phyloP scores from a whole-genome alignment of 2,113 vertebrate genomes.

The Callipepla californica region DNA sequence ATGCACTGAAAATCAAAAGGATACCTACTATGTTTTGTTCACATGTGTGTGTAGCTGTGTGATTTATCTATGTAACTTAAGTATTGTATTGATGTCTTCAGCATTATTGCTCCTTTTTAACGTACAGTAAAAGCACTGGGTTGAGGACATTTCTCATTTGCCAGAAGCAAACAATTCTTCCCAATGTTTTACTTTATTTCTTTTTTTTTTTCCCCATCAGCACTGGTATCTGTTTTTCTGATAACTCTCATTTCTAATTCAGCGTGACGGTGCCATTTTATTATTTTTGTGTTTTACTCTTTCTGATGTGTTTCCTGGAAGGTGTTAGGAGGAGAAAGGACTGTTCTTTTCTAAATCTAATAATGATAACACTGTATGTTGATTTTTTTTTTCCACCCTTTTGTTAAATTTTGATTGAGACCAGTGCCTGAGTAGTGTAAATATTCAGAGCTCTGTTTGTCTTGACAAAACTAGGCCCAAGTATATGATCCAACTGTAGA shows the following conservation, averaged over 20 bases:
- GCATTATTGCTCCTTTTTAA: not conserved
- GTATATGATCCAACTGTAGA: not conserved
- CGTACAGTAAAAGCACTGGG: not conserved
- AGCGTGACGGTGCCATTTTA: not conserved
- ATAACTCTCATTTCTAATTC: not conserved
- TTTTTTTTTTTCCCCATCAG: not conserved
- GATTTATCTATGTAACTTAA: not conserved
- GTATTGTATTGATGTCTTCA: not conserved
- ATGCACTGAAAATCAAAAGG: not conserved
- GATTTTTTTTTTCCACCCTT: not conserved
- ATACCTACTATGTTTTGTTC: not conserved
- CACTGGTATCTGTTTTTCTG: not conserved
- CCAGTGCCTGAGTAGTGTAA: not conserved
- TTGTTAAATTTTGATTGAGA: not conserved
- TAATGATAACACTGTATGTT: not conserved
- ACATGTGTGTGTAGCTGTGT: not conserved
- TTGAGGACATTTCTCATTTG: not conserved
- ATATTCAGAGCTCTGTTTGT: not conserved
- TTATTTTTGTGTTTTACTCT: not conserved
- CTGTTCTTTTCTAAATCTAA: not conserved
- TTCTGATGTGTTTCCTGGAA: not conserved
- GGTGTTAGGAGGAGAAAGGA: not conserved
- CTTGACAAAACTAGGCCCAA: not conserved
- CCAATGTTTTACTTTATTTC: not conserved
- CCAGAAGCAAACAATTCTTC: not conserved